Evolutionary conservation across 2,113 vertebrate genomes (phyloP).

Genomic region (Labeo catla): DNA sequence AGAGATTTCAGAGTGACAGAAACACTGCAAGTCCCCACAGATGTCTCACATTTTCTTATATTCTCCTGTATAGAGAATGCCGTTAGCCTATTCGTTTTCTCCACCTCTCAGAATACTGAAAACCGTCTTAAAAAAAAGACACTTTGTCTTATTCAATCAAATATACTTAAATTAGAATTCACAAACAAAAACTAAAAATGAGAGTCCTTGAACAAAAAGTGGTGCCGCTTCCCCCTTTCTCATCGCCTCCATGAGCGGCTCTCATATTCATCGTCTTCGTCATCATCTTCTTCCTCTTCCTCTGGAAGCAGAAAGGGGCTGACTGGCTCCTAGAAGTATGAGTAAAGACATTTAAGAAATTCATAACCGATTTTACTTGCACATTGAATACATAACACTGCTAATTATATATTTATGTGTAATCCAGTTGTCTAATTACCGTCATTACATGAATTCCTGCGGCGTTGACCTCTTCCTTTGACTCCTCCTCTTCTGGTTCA

Average conservation of each 20-base stretch:
- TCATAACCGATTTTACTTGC: neutral
- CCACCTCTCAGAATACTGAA: constrained; percentile 71
- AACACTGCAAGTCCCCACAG: constrained; percentile 48
- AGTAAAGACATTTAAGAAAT: neutral
- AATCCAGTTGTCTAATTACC: neutral
- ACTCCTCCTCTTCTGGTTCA: constrained; percentile 91
- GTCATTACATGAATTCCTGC: constrained; percentile 52
- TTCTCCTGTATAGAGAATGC: constrained; percentile 53
- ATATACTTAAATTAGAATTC: constrained; percentile 39
- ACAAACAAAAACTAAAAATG: constrained; percentile 45
- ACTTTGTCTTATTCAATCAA: constrained; percentile 35
- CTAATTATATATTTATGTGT: neutral
- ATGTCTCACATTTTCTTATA: constrained; percentile 43
- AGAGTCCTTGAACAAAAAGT: constrained; percentile 49
- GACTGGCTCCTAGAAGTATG: constrained; percentile 81
- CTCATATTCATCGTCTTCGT: constrained; percentile 94
- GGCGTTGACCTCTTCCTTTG: constrained; percentile 88
- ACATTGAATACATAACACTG: neutral
- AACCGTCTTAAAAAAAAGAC: constrained; percentile 53
- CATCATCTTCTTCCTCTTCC: constrained; percentile 92
- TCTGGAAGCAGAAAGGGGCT: constrained; percentile 88
- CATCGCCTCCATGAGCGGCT: constrained; percentile 98
- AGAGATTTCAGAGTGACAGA: constrained; percentile 62
- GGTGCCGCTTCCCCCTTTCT: constrained; percentile 59
- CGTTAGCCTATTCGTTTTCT: constrained; percentile 53